A percentile compares a stretch with the other conserved stretches of the same genome.
Evolutionary conservation across 2,888 invertebrate genomes (phyloP).

Genomic region (Conomelus anceps): DNA sequence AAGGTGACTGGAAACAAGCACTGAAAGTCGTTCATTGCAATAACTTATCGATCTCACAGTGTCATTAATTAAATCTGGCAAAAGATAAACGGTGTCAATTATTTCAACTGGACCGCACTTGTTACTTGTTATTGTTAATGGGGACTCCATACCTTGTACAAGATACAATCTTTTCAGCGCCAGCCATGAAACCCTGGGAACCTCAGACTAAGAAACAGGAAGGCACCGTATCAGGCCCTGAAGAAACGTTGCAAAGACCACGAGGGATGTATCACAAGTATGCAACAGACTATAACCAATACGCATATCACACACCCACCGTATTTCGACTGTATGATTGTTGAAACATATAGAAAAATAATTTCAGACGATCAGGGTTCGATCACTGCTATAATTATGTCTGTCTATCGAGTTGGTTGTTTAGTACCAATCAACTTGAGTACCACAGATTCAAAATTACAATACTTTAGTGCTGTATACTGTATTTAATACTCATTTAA

Average conservation of each 20-base stretch:
- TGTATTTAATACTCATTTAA: no score
- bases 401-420: no score
- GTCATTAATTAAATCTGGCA: background rate
- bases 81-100: background rate
- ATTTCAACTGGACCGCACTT: background rate
- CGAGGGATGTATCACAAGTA: background rate
- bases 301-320: no score
- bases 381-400: no score
- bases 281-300: no score
- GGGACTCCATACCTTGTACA: background rate
- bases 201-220: background rate
- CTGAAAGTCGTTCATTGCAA: background rate
- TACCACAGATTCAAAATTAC: no score
- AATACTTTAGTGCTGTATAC: no score
- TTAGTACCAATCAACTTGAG: no score
- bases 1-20: background rate
- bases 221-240: background rate
- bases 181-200: background rate
- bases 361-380: no score
- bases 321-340: no score
- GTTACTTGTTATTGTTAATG: background rate
- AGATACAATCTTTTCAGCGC: background rate
- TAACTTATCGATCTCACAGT: background rate
- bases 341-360: no score
- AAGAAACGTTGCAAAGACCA: background rate